Evolutionary conservation across 2,113 vertebrate species (phyloP), one percentile per base, ranked within the genome.

Genomic region (Hipposideros armiger): DNA sequence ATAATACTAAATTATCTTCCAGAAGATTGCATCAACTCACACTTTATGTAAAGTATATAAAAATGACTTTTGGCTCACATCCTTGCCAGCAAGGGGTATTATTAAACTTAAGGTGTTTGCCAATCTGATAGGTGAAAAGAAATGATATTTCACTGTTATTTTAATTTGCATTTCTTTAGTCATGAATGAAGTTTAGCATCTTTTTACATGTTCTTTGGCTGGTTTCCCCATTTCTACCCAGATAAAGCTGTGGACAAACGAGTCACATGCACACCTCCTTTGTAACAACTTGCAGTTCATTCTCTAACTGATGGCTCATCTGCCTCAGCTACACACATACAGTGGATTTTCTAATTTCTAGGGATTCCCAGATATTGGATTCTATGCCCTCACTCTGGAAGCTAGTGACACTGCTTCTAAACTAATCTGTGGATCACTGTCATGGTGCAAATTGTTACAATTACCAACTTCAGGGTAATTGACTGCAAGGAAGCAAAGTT

Each of bases 91-190:
- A 50, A 70, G 40, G 32, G 42, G 5, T 72, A 83, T 52, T 76
- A 87, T 60, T 77, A 94, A 78, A 69, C 10, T 45, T 92, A 36
- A 74, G 42, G 76, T 0, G 67, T 92, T 91, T 91, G 92, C 87
- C 95, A 94, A 89, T 95, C 95, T 95, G 89, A 93, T 94, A 91
- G 67, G 52, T 95, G 24, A 52, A 76, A 80, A 82, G 78, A 94
- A 84, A 64, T 80, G 40, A 30, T 58, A 90, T 72, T 77, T 82
- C 80, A 58, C 54, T 85, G 60, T 94, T 74, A n/a, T 93, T 95
- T 94, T 91, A 88, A 95, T 97, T 94, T 94, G 89, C 77, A 85
- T 88, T 84, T 92, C 40, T 94, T 87, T 80, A 74, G 91, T 90
- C 88, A 56, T 83, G 58, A 78, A 50, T 92, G 40, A 95, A 70